phyloP scores from a whole-genome alignment of 2,797 vertebrate genomes.

The Phataginus tetradactyla region DNA sequence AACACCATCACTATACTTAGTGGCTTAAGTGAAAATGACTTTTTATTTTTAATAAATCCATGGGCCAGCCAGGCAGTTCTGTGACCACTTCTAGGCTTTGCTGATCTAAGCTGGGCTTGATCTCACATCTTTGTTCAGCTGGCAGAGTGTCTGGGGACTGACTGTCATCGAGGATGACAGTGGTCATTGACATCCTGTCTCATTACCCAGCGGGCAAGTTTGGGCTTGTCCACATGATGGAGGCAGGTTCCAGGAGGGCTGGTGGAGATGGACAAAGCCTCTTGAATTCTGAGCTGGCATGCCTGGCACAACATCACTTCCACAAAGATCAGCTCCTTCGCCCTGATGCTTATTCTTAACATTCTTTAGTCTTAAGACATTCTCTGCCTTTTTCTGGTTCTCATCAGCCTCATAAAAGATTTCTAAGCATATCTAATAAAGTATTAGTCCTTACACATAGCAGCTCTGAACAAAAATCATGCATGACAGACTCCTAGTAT shows the following conservation, averaged over 20 bases:
- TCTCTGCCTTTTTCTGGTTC: background rate
- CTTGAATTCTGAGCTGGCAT: background rate
- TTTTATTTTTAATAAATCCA: background rate
- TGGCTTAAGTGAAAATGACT: background rate
- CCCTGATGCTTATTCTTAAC: background rate
- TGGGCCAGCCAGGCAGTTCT: background rate
- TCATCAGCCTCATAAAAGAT: background rate
- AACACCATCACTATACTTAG: background rate
- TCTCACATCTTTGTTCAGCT: background rate
- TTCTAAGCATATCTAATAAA: background rate
- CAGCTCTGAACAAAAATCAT: background rate
- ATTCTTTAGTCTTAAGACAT: background rate
- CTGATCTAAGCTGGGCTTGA: background rate
- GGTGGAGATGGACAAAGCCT: background rate
- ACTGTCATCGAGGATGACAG: background rate
- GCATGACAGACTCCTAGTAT: background rate
- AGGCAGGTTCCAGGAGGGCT: background rate
- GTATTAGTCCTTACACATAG: background rate
- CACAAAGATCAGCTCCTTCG: background rate
- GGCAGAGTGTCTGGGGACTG: background rate
- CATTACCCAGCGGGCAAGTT: background rate
- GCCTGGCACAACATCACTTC: background rate
- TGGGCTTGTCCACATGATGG: background rate
- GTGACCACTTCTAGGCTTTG: background rate
- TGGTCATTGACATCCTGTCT: background rate